Base-by-base conservation (phyloP, 1,140 invertebrate genomes). In the Pseudomyrmex pallidus region DNA sequence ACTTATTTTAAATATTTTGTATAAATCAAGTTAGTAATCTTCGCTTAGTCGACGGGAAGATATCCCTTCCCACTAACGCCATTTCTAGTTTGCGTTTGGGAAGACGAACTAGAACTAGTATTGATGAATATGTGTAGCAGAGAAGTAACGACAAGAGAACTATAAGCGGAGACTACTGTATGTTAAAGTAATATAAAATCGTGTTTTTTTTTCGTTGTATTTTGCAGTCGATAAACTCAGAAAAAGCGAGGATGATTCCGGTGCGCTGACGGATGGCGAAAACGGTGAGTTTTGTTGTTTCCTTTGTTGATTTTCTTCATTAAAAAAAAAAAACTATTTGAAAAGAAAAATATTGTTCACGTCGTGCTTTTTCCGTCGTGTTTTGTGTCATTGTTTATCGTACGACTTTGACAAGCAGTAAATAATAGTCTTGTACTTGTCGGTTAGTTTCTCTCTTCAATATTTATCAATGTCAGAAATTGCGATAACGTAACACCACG, bases 191-290 rank as follows among this genome's bases (percentile, higher is more conserved):
- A 52, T 12, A 12, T 52, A 52, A 52, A 64, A 44, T 44, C n/a
- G 22, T 44, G 46, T 44, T 68, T 56, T 74, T 1, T 17, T 50
- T 73, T 73, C 68, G 22, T 73, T 57, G 73, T 70, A 10, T 68
- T 9, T 89, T 80, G 56, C 74, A 94, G 94, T 92, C 8, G 94
- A 95, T 8, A 92, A 93, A 78, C 82, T 90, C 2, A 94, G 92
- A 88, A 92, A 91, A 80, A 89, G 88, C 15, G 94, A 95, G 61
- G 94, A 95, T 50, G 94, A 94, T 63, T 83, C 63, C 9, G 91
- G 86, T 22, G 86, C 86, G 80, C 46, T 93, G 66, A 92, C 91
- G 12, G 94, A 95, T 74, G 92, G 92, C 54, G 94, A 95, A 91
- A 94, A 93, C 84, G 94, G 94, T 95, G 66, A 94, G 93, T 91